These are phyloP conservation scores for Drosophila merina DNA, from an alignment of 2,888 invertebrate genomes.

Conservation along the genomic window DNA sequence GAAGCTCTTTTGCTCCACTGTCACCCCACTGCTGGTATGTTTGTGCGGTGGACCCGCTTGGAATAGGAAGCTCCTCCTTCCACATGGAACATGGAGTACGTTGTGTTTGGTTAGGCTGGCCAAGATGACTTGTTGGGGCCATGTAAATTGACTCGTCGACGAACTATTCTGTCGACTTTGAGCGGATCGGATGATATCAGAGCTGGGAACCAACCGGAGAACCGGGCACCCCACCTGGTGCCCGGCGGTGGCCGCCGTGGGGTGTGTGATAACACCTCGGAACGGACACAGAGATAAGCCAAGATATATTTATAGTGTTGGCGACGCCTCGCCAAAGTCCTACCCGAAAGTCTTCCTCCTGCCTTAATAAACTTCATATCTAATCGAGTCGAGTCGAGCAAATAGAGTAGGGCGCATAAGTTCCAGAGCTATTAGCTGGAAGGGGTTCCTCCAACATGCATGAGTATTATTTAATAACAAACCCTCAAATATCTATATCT, in stretches of 20 bases:
- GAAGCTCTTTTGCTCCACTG: conserved; percentile 31
- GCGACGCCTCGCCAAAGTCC: conserved; percentile 47
- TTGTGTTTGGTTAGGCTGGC: conserved; percentile 60
- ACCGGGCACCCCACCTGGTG: conserved; percentile 63
- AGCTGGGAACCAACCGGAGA: conserved; percentile 11
- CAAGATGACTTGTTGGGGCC: conserved; percentile 47
- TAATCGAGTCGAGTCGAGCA: conserved; percentile 59
- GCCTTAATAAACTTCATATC: conserved; percentile 49
- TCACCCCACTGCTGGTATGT: conserved; percentile 24
- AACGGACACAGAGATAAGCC: conserved; percentile 62
- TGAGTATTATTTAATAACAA: conserved; percentile 42
- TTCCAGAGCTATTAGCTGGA: conserved; percentile 43
- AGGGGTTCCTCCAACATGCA: conserved; percentile 36
- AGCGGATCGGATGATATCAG: conserved; percentile 57
- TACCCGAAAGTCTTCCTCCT: conserved; percentile 34
- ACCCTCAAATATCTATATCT: conserved; percentile 13
- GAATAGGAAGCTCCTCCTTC: not conserved
- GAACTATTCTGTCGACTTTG: conserved; percentile 32
- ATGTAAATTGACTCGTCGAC: conserved; percentile 66
- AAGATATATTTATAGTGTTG: conserved; percentile 62
- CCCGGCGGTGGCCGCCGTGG: conserved; percentile 7
- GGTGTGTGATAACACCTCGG: conserved; percentile 54
- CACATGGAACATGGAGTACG: conserved; percentile 8
- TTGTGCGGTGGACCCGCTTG: conserved; percentile 20
- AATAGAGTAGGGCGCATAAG: conserved; percentile 54